These are phyloP conservation scores for Lutraria rhynchaena DNA, from an alignment of 1,140 invertebrate species.

Conservation along the genomic window DNA sequence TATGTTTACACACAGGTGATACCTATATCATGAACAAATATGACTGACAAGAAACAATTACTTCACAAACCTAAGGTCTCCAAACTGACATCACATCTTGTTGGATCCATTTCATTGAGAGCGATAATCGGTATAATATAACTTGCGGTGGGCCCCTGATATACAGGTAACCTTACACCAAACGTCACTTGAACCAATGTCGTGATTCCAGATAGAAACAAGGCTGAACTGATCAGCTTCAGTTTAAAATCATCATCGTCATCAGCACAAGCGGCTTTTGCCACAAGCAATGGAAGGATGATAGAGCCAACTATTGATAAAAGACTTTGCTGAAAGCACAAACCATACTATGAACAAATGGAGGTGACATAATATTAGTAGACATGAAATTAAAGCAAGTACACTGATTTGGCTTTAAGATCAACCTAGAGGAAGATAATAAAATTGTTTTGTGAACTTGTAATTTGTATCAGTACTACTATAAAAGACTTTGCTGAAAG, in stretches of 20 bases:
- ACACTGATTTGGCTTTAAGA: too few species aligned
- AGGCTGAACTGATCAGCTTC: conserved; percentile 20
- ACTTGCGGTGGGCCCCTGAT: conserved; percentile 35
- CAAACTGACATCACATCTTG: conserved; percentile 31
- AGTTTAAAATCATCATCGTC: conserved; percentile 10
- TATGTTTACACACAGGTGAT: too few species aligned
- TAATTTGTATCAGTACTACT: too few species aligned
- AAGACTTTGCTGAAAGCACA: conserved; percentile 84
- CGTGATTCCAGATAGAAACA: conserved; percentile 35
- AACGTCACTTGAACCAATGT: conserved; percentile 23
- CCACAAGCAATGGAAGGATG: conserved; percentile 41
- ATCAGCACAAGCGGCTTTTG: conserved; percentile 34
- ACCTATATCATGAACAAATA: too few species aligned
- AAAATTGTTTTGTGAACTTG: too few species aligned
- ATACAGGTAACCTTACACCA: conserved; percentile 27
- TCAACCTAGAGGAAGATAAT: too few species aligned
- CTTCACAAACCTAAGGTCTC: too few species aligned
- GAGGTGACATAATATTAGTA: too few species aligned
- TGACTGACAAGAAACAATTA: too few species aligned
- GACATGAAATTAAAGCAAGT: too few species aligned
- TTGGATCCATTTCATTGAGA: conserved; percentile 36
- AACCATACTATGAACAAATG: too few species aligned
- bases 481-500: conserved; percentile 84
- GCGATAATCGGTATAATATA: conserved; percentile 40
- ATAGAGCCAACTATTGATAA: conserved; percentile 22